Percentiles rank a stretch among this genome's conserved stretches.
Evolutionary conservation across 2,888 invertebrate species (phyloP).

Genomic region (Apeira syringaria): DNA sequence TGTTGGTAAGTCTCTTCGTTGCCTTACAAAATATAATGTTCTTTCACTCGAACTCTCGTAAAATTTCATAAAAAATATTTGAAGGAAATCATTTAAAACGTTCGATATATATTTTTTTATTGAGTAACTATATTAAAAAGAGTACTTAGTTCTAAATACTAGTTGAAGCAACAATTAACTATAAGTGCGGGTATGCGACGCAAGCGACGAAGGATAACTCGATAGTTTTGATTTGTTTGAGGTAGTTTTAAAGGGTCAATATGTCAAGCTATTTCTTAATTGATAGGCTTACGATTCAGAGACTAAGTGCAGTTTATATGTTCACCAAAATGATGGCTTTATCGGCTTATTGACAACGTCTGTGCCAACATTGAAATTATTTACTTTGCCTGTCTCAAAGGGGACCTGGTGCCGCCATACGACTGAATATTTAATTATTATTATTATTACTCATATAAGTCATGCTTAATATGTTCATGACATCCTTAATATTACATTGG

Average conservation of each 20-base stretch:
- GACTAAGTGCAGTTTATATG: too few relatives aligned
- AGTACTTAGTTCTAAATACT: constrained; percentile 62
- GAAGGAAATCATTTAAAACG: constrained; percentile 60
- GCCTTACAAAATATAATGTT: constrained; percentile 74
- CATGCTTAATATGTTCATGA: too few relatives aligned
- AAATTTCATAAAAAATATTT: constrained; percentile 76
- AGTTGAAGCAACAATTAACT: constrained; percentile 61
- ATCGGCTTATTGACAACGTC: too few relatives aligned
- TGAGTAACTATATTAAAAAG: constrained; percentile 44
- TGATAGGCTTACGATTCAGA: too few relatives aligned
- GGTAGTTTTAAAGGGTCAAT: not conserved
- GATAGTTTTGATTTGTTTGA: not conserved
- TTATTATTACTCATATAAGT: too few relatives aligned
- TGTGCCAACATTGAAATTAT: too few relatives aligned
- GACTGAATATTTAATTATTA: too few relatives aligned
- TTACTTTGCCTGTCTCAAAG: too few relatives aligned
- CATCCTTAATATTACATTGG: too few relatives aligned
- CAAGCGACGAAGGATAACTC: not conserved
- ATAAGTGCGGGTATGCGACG: constrained; percentile 5
- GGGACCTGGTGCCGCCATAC: too few relatives aligned
- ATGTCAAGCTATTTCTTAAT: not conserved
- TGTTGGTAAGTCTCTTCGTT: constrained; percentile 82
- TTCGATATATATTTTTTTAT: constrained; percentile 39
- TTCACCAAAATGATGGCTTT: too few relatives aligned
- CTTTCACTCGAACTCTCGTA: constrained; percentile 59